Evolutionary conservation across 2,797 vertebrate genomes (phyloP).

Genomic region (Coracias cyanogaster): DNA sequence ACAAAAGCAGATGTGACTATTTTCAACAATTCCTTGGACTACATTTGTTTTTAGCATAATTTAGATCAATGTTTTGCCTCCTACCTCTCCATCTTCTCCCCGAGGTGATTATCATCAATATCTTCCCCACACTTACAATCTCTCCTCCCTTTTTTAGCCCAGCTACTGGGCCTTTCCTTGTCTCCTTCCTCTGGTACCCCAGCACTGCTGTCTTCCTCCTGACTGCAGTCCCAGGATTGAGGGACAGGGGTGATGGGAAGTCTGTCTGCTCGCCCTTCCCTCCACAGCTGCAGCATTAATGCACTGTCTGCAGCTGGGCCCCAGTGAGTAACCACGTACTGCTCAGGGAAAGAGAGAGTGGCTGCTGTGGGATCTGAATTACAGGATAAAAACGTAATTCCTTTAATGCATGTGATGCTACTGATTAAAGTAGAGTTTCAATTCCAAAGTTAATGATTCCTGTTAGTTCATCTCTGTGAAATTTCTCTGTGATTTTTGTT

Average conservation of each 20-base stretch:
- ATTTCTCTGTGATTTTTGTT: not conserved
- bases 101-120: not conserved
- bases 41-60: not conserved
- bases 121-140: not conserved
- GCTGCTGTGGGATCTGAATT: not conserved
- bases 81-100: not conserved
- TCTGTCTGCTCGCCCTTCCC: not conserved
- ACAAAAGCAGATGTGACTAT: not conserved
- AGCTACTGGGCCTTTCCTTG: not conserved
- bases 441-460: not conserved
- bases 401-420: not conserved
- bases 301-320: not conserved
- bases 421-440: not conserved
- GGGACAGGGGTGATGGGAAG: not conserved
- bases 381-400: not conserved
- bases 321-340: not conserved
- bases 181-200: not conserved
- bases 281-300: conserved; percentile 2
- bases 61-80: not conserved
- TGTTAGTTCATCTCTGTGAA: not conserved
- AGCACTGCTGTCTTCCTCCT: not conserved
- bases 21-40: not conserved
- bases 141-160: not conserved
- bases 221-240: not conserved
- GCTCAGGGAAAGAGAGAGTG: not conserved